phyloP scores from a whole-genome alignment of 2,797 vertebrate species.

The Aratinga solstitialis region DNA sequence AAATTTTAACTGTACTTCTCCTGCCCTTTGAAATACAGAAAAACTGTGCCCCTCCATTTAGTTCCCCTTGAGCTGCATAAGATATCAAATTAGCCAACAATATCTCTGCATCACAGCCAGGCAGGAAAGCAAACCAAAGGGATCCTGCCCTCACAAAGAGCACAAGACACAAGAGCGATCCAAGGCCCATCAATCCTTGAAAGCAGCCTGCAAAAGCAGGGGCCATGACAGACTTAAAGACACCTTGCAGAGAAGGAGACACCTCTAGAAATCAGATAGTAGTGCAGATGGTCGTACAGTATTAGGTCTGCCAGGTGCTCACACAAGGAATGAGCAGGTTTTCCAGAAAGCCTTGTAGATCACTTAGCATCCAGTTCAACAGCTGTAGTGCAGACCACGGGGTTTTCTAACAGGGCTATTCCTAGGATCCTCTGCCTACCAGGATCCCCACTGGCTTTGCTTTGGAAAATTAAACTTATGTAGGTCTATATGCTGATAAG shows the following conservation, averaged over 20 bases:
- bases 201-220: neutral
- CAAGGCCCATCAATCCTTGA: neutral
- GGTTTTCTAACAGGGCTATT: neutral
- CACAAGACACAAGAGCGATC: neutral
- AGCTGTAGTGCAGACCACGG: neutral
- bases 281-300: neutral
- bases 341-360: neutral
- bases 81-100: neutral
- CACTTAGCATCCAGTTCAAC: neutral
- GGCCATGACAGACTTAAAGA: neutral
- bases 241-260: neutral
- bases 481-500: neutral
- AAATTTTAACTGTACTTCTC: conserved; percentile 15
- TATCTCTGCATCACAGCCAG: neutral
- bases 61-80: neutral
- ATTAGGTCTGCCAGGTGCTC: neutral
- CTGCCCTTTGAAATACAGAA: neutral
- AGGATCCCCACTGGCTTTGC: neutral
- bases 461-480: neutral
- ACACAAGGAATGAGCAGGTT: neutral
- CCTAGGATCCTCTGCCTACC: neutral
- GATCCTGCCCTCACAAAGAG: neutral
- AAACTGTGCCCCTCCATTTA: neutral
- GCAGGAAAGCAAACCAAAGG: neutral
- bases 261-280: neutral